These are phyloP conservation scores for Pocillopora meandrina DNA, from an alignment of 92 coral and sea anemone genomes.

Conservation along the genomic window DNA sequence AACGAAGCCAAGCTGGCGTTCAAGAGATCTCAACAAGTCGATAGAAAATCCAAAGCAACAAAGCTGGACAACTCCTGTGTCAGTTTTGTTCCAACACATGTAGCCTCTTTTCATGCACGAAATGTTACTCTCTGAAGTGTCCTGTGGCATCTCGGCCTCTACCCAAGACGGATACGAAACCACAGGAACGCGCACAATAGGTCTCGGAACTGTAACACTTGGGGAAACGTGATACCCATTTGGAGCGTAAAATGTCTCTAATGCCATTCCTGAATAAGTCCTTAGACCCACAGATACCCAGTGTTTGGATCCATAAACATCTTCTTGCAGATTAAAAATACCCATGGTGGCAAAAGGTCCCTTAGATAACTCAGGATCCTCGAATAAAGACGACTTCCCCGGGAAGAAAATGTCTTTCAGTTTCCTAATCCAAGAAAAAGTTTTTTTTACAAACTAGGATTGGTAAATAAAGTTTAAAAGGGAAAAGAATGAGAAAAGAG, in stretches of 20 bases:
- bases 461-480: too few relatives aligned
- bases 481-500: too few relatives aligned
- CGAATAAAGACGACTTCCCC: conserved; percentile 18
- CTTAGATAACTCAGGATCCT: background rate
- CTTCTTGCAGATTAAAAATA: conserved; percentile 11
- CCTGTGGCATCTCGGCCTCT: conserved; percentile 14
- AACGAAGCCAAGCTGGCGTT: conserved; percentile 8
- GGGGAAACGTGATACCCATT: conserved; percentile 8
- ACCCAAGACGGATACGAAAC: conserved; percentile 30
- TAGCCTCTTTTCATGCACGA: conserved; percentile 8
- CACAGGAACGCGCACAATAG: conserved; percentile 33
- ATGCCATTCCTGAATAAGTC: conserved; percentile 26
- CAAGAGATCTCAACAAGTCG: conserved; percentile 18
- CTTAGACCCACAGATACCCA: conserved; percentile 20
- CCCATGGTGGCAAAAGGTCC: conserved; percentile 14
- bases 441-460: too few relatives aligned
- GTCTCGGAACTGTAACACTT: background rate
- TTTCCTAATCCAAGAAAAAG: background rate
- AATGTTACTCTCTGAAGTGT: conserved; percentile 9
- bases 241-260: conserved; percentile 22
- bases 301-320: conserved; percentile 3
- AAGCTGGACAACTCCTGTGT: background rate
- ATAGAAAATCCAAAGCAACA: conserved; percentile 39
- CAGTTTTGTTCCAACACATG: conserved; percentile 22
- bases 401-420: background rate